Evolutionary conservation across 2,888 invertebrate species (phyloP).

Genomic region (Rugalucina vietnamica): DNA sequence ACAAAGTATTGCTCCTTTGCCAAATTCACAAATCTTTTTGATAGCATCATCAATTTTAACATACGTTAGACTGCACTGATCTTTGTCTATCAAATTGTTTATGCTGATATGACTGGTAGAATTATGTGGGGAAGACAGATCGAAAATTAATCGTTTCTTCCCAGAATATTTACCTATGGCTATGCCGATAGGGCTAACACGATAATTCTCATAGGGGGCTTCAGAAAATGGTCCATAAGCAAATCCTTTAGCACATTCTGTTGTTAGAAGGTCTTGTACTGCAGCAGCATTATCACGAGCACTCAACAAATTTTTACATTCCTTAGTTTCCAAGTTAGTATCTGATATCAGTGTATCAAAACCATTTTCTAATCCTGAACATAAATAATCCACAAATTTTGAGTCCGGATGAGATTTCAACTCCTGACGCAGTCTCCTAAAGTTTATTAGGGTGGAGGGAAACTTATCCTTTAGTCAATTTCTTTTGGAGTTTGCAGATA

Average conservation of each 20-base stretch:
- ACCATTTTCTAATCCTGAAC: neutral
- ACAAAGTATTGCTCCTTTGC: constrained; percentile 22
- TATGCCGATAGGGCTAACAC: constrained; percentile 45
- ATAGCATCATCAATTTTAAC: constrained; percentile 53
- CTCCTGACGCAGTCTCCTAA: neutral
- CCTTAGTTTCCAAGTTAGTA: no score
- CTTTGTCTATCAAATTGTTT: constrained; percentile 56
- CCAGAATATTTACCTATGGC: constrained; percentile 52
- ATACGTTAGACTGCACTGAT: constrained; percentile 26
- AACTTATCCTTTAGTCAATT: neutral
- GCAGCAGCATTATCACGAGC: neutral
- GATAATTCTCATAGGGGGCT: neutral
- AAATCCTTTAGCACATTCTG: neutral
- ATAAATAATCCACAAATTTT: neutral
- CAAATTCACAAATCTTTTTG: constrained; percentile 27
- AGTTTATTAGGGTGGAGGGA: neutral
- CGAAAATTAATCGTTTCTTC: constrained; percentile 55
- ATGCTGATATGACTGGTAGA: constrained; percentile 34
- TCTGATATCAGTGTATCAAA: neutral
- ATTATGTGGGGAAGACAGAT: constrained; percentile 59
- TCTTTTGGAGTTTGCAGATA: neutral
- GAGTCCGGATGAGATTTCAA: neutral
- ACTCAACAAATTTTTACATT: neutral
- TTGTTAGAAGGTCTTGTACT: neutral
- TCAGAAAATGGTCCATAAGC: neutral